Evolutionary conservation across 2,113 vertebrate genomes (phyloP).

Genomic region (Nicator chloris): DNA sequence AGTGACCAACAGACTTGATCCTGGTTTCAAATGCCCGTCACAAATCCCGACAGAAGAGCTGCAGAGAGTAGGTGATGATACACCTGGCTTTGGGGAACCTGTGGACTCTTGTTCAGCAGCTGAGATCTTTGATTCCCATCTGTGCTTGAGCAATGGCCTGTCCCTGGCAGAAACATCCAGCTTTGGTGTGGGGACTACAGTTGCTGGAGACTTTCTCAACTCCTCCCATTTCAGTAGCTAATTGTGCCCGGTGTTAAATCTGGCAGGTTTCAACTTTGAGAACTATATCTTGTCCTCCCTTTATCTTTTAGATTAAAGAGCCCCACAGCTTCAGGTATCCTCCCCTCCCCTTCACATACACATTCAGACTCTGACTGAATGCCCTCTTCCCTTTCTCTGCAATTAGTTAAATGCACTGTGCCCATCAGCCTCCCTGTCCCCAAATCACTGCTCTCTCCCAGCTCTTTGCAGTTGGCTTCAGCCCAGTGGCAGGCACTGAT

Average conservation of each 20-base stretch:
- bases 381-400: neutral
- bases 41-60: neutral
- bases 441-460: neutral
- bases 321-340: neutral
- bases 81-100: neutral
- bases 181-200: rapidly evolving
- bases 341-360: neutral
- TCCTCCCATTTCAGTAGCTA: neutral
- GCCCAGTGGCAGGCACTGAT: neutral
- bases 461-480: neutral
- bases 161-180: neutral
- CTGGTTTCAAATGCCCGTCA: neutral
- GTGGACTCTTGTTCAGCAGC: neutral
- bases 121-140: neutral
- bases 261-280: neutral
- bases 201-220: neutral
- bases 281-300: neutral
- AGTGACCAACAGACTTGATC: neutral
- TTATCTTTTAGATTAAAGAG: neutral
- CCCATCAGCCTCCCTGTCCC: neutral
- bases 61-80: rapidly evolving
- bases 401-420: neutral
- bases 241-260: neutral
- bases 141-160: neutral
- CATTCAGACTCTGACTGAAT: neutral